These are phyloP conservation scores for Chaetorhynchus papuensis DNA, from an alignment of 2,113 vertebrate genomes.

Conservation along the genomic window DNA sequence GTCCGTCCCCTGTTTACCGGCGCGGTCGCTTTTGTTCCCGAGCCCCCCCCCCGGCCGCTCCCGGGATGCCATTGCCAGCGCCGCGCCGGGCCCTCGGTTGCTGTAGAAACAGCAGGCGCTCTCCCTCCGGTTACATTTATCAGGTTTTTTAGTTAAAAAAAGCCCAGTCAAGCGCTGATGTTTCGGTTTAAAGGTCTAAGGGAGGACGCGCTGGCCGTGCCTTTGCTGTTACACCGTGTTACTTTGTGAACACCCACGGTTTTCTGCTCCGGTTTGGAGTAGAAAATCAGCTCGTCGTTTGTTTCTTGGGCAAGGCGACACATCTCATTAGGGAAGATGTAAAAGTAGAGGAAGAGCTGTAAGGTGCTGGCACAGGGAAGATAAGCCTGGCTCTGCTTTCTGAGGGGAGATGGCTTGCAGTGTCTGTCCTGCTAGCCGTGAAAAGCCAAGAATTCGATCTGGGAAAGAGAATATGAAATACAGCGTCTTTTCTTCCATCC, in stretches of 20 bases:
- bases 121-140: neutral
- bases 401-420: neutral
- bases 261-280: neutral
- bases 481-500: fast-evolving
- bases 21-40: neutral
- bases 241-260: neutral
- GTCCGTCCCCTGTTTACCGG: neutral
- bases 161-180: neutral
- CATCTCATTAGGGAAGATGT: neutral
- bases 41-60: neutral
- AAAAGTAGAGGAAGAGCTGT: neutral
- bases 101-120: neutral
- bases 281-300: neutral
- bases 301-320: neutral
- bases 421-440: fast-evolving
- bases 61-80: neutral
- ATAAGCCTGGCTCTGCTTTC: neutral
- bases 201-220: neutral
- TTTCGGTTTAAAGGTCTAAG: neutral
- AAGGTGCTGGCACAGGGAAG: neutral
- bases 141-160: neutral
- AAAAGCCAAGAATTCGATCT: neutral
- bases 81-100: neutral
- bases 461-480: neutral
- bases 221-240: neutral